Evolutionary conservation across 2,888 invertebrate species (phyloP).

Genomic region (Papilio gigon): DNA sequence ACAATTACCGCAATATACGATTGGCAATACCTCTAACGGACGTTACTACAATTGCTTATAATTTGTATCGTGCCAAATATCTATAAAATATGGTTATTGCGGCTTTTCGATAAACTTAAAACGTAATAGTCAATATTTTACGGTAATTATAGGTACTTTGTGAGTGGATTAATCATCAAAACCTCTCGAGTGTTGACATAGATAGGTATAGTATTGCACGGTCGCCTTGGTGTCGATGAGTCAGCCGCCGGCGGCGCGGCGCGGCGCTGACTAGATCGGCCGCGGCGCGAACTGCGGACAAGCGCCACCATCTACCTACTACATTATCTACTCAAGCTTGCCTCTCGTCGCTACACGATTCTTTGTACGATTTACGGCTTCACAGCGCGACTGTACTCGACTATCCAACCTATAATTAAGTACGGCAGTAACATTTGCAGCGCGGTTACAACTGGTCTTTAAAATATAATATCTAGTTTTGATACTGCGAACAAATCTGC

Average conservation of each 20-base stretch:
- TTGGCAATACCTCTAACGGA: conserved; percentile 24
- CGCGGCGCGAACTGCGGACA: conserved; percentile 44
- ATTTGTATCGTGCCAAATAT: conserved; percentile 19
- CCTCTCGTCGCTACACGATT: conserved; percentile 37
- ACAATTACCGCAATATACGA: conserved; percentile 28
- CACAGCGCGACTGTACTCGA: conserved; percentile 30
- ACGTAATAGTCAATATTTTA: conserved; percentile 1
- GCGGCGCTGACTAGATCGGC: conserved; percentile 63
- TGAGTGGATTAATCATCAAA: conserved; percentile 37
- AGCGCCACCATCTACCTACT: conserved; percentile 46
- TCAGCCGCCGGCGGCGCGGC: conserved; percentile 61
- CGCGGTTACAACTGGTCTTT: conserved; percentile 20
- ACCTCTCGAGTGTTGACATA: conserved; percentile 39
- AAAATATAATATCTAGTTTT: neutral
- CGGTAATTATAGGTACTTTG: conserved; percentile 7
- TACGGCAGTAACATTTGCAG: neutral
- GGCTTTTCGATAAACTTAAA: neutral
- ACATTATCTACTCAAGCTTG: conserved; percentile 19
- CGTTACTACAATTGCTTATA: conserved; percentile 37
- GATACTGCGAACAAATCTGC: neutral
- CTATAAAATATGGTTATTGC: conserved; percentile 23
- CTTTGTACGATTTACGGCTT: conserved; percentile 45
- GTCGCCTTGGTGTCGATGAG: conserved; percentile 60
- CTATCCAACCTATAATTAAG: conserved; percentile 22
- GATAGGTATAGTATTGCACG: conserved; percentile 44